Conservation (phyloP, 2,797 vertebrate genomes). For the Monodelphis domestica region DNA sequence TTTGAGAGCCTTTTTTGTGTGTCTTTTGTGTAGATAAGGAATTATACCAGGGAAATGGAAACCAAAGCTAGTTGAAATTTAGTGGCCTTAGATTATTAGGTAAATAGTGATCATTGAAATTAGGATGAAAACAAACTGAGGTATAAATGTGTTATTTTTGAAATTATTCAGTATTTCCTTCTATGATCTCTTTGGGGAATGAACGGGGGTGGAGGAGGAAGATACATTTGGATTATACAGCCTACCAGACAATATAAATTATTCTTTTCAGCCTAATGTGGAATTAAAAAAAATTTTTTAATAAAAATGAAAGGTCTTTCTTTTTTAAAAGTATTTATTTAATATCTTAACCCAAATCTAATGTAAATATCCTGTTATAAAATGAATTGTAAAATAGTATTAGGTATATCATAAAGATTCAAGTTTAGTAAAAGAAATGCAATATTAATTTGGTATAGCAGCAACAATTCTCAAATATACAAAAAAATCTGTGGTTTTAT, state of each 20-base stretch:
- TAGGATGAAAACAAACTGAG: neutral
- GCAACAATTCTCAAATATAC: neutral
- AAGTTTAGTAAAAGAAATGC: neutral
- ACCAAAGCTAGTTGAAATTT: neutral
- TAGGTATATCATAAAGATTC: neutral
- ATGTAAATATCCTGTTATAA: constrained; percentile 32
- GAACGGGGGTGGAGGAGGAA: neutral
- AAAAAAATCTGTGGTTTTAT: neutral
- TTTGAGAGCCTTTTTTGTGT: neutral
- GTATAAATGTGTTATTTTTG: neutral
- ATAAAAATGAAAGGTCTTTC: no score
- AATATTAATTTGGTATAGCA: neutral
- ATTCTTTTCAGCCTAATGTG: neutral
- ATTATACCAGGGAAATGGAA: neutral
- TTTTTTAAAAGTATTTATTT: constrained; percentile 36
- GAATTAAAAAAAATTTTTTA: constrained; percentile 44
- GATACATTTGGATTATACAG: neutral
- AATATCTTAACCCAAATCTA: constrained; percentile 42
- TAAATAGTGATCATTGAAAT: neutral
- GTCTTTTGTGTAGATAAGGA: neutral
- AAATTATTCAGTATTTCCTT: neutral
- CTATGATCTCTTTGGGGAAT: neutral
- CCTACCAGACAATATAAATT: constrained; percentile 7
- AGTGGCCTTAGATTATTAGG: neutral
- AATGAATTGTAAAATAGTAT: neutral